Base-by-base conservation (phyloP, 2,888 invertebrate genomes). In the Glaucopsyche alexis region DNA sequence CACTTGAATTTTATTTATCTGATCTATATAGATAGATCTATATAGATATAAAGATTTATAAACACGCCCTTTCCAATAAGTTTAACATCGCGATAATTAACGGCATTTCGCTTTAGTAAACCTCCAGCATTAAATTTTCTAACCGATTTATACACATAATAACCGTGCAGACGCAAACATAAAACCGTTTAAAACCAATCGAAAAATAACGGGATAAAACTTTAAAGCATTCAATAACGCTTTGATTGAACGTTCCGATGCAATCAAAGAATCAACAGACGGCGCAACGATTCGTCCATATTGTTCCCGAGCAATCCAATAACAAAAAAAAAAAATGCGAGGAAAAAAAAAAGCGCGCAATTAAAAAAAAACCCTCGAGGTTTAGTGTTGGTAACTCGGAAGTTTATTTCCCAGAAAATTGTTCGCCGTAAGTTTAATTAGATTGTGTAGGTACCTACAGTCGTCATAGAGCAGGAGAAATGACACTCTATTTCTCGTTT, bases 321-420 rank as follows among this genome's bases (percentile, higher is more conserved):
- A 72, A 67, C 64, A 72, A 66, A 72, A 29, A 66, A 72, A 72
- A 64, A 72, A 72, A 49, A n/a, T 16, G 38, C 47, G 9, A 47
- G 16, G 29, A 47, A 47, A 38, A 72, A 52, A 52, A 29, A 67
- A 66, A 52, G 49, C 42, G 79, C 83, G 81, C 76, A 80, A 79
- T 81, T 79, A 78, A 79, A 81, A 79, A 75, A 77, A 78, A 78
- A 80, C 81, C 79, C 78, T 75, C 74, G 76, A 81, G 78, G 82
- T 84, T 88, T 86, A 85, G 86, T 86, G 87, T 85, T 83, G 78
- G 29, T 9, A 13, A 19, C 29, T 60, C 60, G 2, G 49, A 83
- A 84, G 80, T 86, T 87, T 84, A 88, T 87, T 89, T 84, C 78
- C 78, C 80, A 78, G 82, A 82, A 85, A 89, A 88, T 89, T 86